These are phyloP conservation scores for Penelope pileata DNA, from an alignment of 2,113 vertebrate genomes.

Conservation along the genomic window DNA sequence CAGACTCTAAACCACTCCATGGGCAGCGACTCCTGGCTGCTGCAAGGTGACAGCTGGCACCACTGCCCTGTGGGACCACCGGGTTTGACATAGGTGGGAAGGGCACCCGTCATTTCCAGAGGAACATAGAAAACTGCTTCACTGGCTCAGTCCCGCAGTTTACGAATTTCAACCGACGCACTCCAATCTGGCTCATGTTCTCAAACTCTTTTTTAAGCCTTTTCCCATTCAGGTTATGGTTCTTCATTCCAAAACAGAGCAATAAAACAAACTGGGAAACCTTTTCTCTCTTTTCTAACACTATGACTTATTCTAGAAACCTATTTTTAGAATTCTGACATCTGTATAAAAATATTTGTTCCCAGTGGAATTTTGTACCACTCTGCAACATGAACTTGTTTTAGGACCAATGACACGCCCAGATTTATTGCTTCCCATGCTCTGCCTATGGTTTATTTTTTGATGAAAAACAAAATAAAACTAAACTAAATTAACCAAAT, in stretches of 20 bases:
- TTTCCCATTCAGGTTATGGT: background rate
- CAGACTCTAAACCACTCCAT: background rate
- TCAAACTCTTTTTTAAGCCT: background rate
- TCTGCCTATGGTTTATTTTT: constrained; percentile 47
- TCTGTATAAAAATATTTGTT: constrained; percentile 34
- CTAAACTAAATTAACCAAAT: constrained; percentile 9
- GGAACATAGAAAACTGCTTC: background rate
- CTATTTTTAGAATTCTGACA: constrained; percentile 46
- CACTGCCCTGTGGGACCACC: no score
- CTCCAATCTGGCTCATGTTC: background rate
- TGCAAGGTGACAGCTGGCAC: background rate
- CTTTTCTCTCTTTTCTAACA: background rate
- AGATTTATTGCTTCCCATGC: constrained; percentile 67
- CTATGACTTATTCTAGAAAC: background rate
- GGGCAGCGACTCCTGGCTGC: background rate
- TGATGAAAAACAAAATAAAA: constrained; percentile 10
- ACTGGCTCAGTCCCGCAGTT: background rate
- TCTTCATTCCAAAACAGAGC: background rate
- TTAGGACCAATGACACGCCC: constrained; percentile 20
- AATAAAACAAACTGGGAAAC: background rate
- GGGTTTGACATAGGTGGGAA: background rate
- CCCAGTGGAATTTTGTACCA: constrained; percentile 33
- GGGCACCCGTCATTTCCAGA: background rate
- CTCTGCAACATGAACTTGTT: constrained; percentile 38
- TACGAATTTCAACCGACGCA: background rate